Evolutionary conservation across 1,140 invertebrate species (phyloP).

Genomic region (Drosophila grimshawi): DNA sequence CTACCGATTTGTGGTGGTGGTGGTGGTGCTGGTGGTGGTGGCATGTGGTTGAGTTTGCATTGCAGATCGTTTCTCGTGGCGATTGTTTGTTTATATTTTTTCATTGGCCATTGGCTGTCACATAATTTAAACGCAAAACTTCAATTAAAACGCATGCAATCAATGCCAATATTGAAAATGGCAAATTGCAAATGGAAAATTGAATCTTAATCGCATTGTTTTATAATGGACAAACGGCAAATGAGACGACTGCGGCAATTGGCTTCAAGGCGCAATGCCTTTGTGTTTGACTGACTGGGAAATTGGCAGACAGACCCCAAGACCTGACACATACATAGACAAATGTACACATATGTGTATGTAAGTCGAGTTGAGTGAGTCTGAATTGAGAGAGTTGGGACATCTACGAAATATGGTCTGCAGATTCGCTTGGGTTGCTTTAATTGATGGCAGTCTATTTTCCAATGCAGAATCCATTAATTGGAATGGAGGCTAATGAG

Average conservation of each 20-base stretch:
- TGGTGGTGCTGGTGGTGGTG: background rate
- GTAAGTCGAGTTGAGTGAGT: background rate
- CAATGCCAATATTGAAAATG: constrained; percentile 23
- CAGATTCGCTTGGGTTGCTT: constrained; percentile 54
- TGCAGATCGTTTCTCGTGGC: constrained; percentile 33
- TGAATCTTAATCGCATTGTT: constrained; percentile 70
- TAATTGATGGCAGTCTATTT: constrained; percentile 63
- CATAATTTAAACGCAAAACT: constrained; percentile 61
- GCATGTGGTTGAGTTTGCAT: constrained; percentile 1
- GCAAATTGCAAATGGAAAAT: constrained; percentile 41
- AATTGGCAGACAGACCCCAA: constrained; percentile 27
- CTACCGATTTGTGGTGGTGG: constrained; percentile 39
- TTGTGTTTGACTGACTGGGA: constrained; percentile 1
- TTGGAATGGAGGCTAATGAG: constrained; percentile 49
- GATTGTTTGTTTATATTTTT: constrained; percentile 57
- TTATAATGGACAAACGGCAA: constrained; percentile 37
- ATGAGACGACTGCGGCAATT: constrained; percentile 25
- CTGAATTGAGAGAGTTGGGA: constrained; percentile 18
- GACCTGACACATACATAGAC: constrained; percentile 10
- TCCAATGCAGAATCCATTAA: constrained; percentile 47
- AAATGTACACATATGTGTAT: background rate
- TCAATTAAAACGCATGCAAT: constrained; percentile 64
- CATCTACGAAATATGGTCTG: constrained; percentile 13
- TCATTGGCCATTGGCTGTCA: constrained; percentile 66
- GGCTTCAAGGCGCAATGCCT: constrained; percentile 39